Conservation (phyloP, 2,888 invertebrate genomes). For the Amphipyra tragopoginis region DNA sequence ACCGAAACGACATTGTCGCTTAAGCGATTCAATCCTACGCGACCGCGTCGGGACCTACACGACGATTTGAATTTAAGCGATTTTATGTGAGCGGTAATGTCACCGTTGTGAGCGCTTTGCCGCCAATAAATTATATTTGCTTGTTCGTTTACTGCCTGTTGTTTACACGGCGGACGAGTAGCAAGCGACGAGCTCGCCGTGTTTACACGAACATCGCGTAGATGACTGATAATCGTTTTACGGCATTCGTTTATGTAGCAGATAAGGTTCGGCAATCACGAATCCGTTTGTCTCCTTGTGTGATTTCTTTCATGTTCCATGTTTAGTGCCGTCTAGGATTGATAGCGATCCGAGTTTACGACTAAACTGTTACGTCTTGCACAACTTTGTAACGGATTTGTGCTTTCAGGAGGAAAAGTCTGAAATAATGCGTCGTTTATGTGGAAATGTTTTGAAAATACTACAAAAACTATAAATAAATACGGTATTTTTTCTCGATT, state of each 20-base stretch:
- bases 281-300: conserved; percentile 48
- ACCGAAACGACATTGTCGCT: conserved; percentile 82
- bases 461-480: conserved; percentile 20
- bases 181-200: conserved; percentile 18
- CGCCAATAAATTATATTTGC: conserved; percentile 57
- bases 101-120: conserved; percentile 58
- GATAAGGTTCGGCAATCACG: conserved; percentile 56
- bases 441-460: conserved; percentile 18
- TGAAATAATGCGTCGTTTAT: conserved; percentile 29
- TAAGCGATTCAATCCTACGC: conserved; percentile 84
- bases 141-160: conserved; percentile 50
- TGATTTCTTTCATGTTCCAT: conserved; percentile 51
- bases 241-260: conserved; percentile 57
- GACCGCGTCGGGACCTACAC: conserved; percentile 76
- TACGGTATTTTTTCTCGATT: conserved; percentile 9
- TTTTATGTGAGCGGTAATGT: conserved; percentile 67
- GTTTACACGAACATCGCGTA: conserved; percentile 52
- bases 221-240: conserved; percentile 63
- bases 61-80: conserved; percentile 81
- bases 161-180: conserved; percentile 43
- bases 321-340: conserved; percentile 56
- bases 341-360: conserved; percentile 56
- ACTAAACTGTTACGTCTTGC: conserved; percentile 46
- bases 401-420: conserved; percentile 23
- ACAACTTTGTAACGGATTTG: conserved; percentile 54